Evolutionary conservation across 2,797 vertebrate species (phyloP).

Genomic region (Scolopax rusticola): DNA sequence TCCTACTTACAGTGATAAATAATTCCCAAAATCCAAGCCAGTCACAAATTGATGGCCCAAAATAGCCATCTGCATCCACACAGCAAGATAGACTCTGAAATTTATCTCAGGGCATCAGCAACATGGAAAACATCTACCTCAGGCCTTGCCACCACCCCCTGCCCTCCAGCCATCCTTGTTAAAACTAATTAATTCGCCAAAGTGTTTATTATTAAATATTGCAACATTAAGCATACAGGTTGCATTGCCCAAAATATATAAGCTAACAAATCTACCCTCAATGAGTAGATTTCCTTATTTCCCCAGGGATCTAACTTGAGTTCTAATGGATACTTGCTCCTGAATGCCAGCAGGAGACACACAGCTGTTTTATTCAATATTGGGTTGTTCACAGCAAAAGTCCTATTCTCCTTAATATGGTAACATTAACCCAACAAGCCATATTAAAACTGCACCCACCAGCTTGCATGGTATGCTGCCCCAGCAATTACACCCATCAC

Average conservation of each 20-base stretch:
- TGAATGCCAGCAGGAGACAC: background rate
- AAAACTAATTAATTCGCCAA: background rate
- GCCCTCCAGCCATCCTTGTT: background rate
- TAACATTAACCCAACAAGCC: background rate
- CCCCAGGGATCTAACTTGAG: background rate
- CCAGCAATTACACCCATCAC: background rate
- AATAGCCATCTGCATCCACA: background rate
- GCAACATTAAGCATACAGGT: background rate
- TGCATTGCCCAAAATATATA: background rate
- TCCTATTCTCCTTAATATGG: accelerated
- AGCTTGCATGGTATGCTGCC: background rate
- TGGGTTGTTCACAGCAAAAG: background rate
- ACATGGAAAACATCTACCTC: background rate
- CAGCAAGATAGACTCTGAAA: background rate
- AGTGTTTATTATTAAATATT: background rate
- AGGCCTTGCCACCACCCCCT: background rate
- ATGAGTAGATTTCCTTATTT: background rate
- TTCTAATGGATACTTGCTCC: background rate
- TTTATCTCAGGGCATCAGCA: background rate
- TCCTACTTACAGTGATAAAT: background rate
- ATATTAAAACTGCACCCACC: background rate
- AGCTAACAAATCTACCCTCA: background rate
- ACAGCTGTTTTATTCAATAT: background rate
- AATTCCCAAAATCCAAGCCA: background rate
- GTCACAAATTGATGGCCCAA: background rate